phyloP scores from a whole-genome alignment of 2,113 vertebrate species.

The Tyto alba region DNA sequence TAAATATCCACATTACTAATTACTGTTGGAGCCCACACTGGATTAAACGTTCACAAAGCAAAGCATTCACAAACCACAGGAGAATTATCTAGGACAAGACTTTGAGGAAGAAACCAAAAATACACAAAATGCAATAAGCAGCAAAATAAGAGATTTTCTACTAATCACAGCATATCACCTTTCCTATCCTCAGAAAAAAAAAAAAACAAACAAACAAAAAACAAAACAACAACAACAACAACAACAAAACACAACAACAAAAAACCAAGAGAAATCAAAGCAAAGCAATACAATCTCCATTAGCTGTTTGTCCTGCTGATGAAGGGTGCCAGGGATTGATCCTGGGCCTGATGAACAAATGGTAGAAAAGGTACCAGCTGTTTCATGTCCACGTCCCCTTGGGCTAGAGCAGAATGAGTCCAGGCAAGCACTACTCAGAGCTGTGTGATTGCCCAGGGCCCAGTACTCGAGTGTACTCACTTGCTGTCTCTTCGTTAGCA shows the following conservation, averaged over 20 bases:
- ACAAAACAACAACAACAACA: too few relatives aligned
- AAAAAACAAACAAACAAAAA: too few relatives aligned
- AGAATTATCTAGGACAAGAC: slow-evolving; percentile 42
- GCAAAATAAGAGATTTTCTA: slow-evolving; percentile 22
- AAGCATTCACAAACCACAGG: slow-evolving; percentile 17
- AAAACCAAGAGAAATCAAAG: not conserved
- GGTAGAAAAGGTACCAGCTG: not conserved
- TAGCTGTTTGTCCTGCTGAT: not conserved
- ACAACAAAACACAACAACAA: too few relatives aligned
- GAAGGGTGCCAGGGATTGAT: not conserved
- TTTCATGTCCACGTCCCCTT: accelerated
- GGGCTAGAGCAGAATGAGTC: not conserved
- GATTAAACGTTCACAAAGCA: slow-evolving; percentile 56
- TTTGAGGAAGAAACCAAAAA: slow-evolving; percentile 35
- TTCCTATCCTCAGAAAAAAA: not conserved
- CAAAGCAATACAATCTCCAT: not conserved
- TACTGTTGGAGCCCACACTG: slow-evolving; percentile 38
- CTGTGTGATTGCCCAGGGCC: not conserved
- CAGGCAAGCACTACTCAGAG: accelerated
- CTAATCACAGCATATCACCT: not conserved
- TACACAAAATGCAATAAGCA: slow-evolving; percentile 7
- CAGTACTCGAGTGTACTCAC: accelerated
- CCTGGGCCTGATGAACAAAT: not conserved
- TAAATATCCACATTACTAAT: slow-evolving; percentile 62
- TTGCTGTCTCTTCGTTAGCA: not conserved